These are phyloP conservation scores for Drosophila carrolli DNA, from an alignment of 1,140 invertebrate species.

Conservation along the genomic window DNA sequence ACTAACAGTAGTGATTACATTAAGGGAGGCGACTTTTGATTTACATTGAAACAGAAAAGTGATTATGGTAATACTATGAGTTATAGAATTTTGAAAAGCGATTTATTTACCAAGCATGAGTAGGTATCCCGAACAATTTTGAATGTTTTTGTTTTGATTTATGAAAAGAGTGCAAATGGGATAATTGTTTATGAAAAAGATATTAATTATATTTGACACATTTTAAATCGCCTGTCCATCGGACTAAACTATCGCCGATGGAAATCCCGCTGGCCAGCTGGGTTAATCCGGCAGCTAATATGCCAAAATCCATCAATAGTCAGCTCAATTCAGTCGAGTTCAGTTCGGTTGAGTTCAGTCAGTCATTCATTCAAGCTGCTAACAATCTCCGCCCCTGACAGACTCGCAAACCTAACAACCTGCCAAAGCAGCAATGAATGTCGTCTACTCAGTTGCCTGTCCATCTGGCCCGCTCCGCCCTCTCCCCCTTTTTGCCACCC, in stretches of 20 bases:
- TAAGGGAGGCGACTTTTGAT: too few relatives aligned
- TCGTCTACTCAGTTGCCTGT: conserved; percentile 68
- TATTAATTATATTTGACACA: neutral
- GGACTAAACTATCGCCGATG: too few relatives aligned
- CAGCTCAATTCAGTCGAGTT: conserved; percentile 38
- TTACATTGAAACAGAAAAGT: too few relatives aligned
- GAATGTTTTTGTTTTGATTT: too few relatives aligned
- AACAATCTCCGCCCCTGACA: conserved; percentile 55
- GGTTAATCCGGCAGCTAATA: conserved; percentile 55
- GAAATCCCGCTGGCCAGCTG: conserved; percentile 1
- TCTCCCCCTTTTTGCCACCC: neutral
- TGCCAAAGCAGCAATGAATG: conserved; percentile 79
- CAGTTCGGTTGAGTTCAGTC: conserved; percentile 29
- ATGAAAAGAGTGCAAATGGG: too few relatives aligned
- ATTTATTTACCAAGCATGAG: too few relatives aligned
- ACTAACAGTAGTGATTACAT: too few relatives aligned
- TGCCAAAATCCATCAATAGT: conserved; percentile 64
- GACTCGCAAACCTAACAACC: conserved; percentile 71
- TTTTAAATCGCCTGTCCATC: neutral
- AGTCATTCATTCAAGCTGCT: conserved; percentile 62
- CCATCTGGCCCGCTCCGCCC: conserved; percentile 19
- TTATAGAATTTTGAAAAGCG: too few relatives aligned
- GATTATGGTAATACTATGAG: too few relatives aligned
- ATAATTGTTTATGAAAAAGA: too few relatives aligned
- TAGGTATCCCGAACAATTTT: too few relatives aligned